Percentiles rank a stretch among this genome's conserved stretches.
These are phyloP conservation scores for Nycticorax nycticorax DNA, from an alignment of 2,113 vertebrate genomes.

Conservation along the genomic window DNA sequence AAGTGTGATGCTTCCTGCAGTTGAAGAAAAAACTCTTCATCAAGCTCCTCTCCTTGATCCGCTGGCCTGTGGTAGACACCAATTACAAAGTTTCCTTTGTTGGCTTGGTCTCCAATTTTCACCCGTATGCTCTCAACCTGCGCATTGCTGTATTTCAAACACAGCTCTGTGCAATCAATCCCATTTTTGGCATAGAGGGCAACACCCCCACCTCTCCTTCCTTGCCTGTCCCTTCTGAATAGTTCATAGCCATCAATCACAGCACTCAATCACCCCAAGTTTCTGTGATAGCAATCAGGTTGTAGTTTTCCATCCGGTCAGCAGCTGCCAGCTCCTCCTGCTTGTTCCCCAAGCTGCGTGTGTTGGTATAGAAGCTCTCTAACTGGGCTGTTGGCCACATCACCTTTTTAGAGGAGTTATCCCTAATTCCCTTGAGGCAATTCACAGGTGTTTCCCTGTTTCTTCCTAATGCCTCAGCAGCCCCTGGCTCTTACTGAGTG, in stretches of 20 bases:
- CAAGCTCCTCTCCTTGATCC: background rate
- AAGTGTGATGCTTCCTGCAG: background rate
- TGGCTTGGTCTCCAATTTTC: background rate
- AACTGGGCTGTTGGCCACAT: background rate
- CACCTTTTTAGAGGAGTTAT: background rate
- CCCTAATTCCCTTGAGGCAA: background rate
- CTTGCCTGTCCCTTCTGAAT: background rate
- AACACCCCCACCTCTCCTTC: background rate
- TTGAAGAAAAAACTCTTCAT: background rate
- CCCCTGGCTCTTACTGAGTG: background rate
- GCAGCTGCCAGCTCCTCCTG: background rate
- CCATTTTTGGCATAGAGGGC: background rate
- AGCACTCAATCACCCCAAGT: background rate
- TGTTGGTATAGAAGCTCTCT: background rate
- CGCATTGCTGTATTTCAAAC: background rate
- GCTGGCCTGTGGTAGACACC: background rate
- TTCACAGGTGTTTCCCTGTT: background rate
- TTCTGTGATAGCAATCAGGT: background rate
- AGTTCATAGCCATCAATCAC: background rate
- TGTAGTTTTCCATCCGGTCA: background rate
- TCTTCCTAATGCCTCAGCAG: background rate
- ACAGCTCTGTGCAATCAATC: background rate
- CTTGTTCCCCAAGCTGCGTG: background rate
- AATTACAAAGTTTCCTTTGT: background rate
- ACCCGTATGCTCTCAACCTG: background rate